phyloP scores from a whole-genome alignment of 2,797 vertebrate genomes.

The Rhinichthys osculus region DNA sequence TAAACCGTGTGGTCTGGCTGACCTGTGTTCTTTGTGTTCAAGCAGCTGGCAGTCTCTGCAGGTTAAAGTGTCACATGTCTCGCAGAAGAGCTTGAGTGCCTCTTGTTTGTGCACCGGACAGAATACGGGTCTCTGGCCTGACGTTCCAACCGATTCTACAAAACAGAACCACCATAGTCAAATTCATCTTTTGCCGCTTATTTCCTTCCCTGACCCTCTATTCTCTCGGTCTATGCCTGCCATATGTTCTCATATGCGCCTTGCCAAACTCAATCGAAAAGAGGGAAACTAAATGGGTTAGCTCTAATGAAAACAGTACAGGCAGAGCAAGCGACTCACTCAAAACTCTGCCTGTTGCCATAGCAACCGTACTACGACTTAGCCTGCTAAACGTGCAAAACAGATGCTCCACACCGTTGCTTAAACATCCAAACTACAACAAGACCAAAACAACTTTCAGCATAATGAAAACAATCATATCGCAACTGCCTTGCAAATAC shows the following conservation, averaged over 20 bases:
- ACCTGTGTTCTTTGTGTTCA: constrained; percentile 99
- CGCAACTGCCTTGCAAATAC: not conserved
- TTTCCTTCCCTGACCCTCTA: not conserved
- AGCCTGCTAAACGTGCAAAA: constrained; percentile 15
- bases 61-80: constrained; percentile 97
- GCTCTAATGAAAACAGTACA: constrained; percentile 51
- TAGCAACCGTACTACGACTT: constrained; percentile 52
- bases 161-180: constrained; percentile 40
- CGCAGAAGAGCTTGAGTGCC: constrained; percentile 97
- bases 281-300: constrained; percentile 40
- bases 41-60: constrained; percentile 97
- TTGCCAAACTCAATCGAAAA: constrained; percentile 44
- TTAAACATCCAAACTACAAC: constrained; percentile 16
- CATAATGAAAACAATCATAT: not conserved
- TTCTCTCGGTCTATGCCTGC: constrained; percentile 21
- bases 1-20: constrained; percentile 43
- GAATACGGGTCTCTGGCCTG: constrained; percentile 95
- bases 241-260: constrained; percentile 38
- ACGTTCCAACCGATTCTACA: constrained; percentile 87
- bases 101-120: constrained; percentile 98
- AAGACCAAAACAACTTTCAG: not conserved
- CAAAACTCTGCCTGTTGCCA: constrained; percentile 60
- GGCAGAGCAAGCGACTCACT: constrained; percentile 38
- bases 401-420: constrained; percentile 11
- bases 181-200: not conserved